Percentiles rank a stretch among this genome's conserved stretches.
Evolutionary conservation across 2,888 invertebrate species (phyloP).

Genomic region (Hymenopus coronatus): DNA sequence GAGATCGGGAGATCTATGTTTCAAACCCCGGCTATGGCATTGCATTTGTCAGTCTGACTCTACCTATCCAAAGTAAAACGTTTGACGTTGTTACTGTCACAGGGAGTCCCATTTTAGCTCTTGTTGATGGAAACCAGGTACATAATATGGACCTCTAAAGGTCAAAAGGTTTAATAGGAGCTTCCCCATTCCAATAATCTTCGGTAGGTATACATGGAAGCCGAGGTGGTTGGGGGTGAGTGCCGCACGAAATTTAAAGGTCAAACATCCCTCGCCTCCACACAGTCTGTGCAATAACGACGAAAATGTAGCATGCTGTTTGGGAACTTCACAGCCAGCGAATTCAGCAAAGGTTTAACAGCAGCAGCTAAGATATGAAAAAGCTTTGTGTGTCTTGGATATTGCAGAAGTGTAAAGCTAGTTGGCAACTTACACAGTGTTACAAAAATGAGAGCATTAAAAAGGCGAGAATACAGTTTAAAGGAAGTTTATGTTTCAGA

Average conservation of each 20-base stretch:
- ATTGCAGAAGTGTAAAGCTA: no score
- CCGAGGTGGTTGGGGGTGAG: neutral
- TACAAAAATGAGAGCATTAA: no score
- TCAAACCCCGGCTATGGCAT: no score
- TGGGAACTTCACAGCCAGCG: neutral
- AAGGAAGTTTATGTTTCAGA: no score
- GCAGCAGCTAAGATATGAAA: neutral
- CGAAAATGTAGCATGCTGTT: neutral
- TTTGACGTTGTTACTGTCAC: no score
- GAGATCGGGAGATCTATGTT: no score
- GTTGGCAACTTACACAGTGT: no score
- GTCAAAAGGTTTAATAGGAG: neutral
- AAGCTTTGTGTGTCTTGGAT: neutral
- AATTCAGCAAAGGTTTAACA: neutral
- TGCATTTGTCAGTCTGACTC: no score
- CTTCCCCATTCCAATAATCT: neutral
- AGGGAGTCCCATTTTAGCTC: neutral
- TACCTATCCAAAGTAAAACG: no score
- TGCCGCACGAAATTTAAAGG: neutral
- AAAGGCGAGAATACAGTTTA: no score
- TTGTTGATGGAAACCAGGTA: neutral
- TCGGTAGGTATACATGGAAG: neutral
- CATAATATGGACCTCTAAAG: neutral
- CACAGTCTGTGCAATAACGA: neutral
- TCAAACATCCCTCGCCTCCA: neutral